phyloP scores from a whole-genome alignment of 2,113 vertebrate species.

The Rhagologus leucostigma region DNA sequence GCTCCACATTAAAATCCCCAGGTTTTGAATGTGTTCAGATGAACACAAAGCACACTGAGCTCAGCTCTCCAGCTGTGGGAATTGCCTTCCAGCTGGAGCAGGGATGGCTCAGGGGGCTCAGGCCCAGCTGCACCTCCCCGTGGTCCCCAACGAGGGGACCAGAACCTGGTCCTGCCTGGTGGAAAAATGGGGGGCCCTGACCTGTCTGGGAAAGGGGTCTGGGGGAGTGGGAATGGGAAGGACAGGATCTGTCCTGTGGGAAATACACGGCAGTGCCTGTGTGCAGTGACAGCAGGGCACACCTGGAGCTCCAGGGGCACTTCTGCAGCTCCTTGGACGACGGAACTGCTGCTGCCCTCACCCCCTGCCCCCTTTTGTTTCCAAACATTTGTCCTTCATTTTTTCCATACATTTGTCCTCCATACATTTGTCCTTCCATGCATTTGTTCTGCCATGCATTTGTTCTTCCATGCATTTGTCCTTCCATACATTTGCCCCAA shows the following conservation, averaged over 20 bases:
- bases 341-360: not conserved
- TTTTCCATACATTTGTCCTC: not conserved
- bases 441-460: not conserved
- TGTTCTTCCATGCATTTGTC: not conserved
- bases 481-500: not conserved
- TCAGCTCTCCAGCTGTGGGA: not conserved
- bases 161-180: not conserved
- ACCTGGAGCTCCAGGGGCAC: not conserved
- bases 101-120: not conserved
- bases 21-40: not conserved
- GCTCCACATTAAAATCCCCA: not conserved
- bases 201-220: not conserved
- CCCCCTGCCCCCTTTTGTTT: too few relatives aligned
- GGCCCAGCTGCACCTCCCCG: not conserved
- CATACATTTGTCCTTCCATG: not conserved
- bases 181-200: not conserved
- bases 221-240: too few relatives aligned
- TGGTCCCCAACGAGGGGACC: not conserved
- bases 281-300: not conserved
- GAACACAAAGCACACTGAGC: accelerated
- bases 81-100: not conserved
- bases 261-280: accelerated
- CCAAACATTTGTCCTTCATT: too few relatives aligned
- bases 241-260: not conserved
- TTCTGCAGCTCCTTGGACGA: accelerated